Base-by-base conservation (phyloP, 2,888 invertebrate genomes). In the Acanthacorydalis orientalis region DNA sequence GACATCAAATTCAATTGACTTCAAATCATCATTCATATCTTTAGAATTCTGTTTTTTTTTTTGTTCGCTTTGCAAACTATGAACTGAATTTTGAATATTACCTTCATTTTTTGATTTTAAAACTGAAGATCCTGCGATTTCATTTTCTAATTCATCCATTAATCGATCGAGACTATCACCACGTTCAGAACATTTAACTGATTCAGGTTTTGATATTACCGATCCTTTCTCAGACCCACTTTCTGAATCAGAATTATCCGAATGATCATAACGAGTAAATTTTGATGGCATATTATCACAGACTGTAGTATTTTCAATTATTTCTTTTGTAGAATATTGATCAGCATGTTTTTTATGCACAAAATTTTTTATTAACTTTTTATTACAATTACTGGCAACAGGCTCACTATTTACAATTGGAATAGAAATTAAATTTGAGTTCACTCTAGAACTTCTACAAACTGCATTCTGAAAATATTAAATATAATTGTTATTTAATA, bases 191-290 rank as follows among this genome's bases (percentile, higher is more conserved):
- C 42, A 16, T 12, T 47, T 31, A 1, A n/a, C 9, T 23, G 43
- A 35, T 35, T 47, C 47, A 12, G 31, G 15, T 42, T 43, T 35
- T 1, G 35, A 34, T 9, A 32, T 16, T 14, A 35, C 35, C 42
- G 34, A 23, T 43, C 34, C 37, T n/a, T n/a, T 37, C 14, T 47
- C 42, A n/a, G 31, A 9, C 2, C 43, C 47, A 7, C 42, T 42
- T 35, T 47, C 47, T 11, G 34, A 34, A 11, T 47, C 47, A 8
- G 47, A 47, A 9, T 47, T 15, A n/a, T 47, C 47, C 8, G 47
- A 47, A 43, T 47, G 47, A n/a, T 47, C 47, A 15, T 47, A 47
- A 31, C 47, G 47, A 37, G 16, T 47, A 47, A 47, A 47, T 47
- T 47, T 47, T 42, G 47, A 47, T 23, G 37, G 15, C 1, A 9